Evolutionary conservation across 2,888 invertebrate species (phyloP), one percentile per base, ranked within the genome.

Genomic region (Ormyrus nitidulus): DNA sequence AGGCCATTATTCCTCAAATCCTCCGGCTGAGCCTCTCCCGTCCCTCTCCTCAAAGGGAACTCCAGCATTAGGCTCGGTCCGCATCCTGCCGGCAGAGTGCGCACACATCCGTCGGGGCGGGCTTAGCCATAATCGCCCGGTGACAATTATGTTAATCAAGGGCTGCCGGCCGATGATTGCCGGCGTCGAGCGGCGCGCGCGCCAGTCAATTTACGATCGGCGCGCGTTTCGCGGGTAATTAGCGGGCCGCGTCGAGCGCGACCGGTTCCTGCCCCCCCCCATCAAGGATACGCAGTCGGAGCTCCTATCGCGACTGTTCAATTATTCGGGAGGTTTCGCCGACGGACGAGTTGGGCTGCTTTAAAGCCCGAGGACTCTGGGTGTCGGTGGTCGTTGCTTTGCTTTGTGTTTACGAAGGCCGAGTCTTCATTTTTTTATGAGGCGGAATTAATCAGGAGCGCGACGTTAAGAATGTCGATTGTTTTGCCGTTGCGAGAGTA

Each of bases 131-230:
- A 74, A 74, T 74, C 65, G 56, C 9, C 13, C 13, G 19, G 49
- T 11, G 53, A 49, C 64, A 69, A 79, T 79, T 69, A 79, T 72
- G 76, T 59, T 76, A 76, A 80, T 80, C 61, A 72, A 66, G 62
- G 49, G 9, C 44, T 56, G 72, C 6, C 56, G 19, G 19, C 10
- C 46, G 68, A 59, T 74, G 74, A 79, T 64, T 79, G 70, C 66
- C 44, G 61, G 19, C 46, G 66, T 70, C 2, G 65, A 9, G 61
- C 19, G 51, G 11, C 19, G 19, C 19, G 10, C 53, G 10, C 53
- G 56, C 1, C n/a, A 61, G 76, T 72, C 68, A 46, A 80, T 80
- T 76, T 72, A 71, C 71, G 65, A 80, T 76, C 59, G 54, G 8
- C 11, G 49, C 49, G 59, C 8, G 75, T 59, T 71, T 79, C 58